Evolutionary conservation across 2,797 vertebrate species (phyloP).

Genomic region (Streptopelia turtur): DNA sequence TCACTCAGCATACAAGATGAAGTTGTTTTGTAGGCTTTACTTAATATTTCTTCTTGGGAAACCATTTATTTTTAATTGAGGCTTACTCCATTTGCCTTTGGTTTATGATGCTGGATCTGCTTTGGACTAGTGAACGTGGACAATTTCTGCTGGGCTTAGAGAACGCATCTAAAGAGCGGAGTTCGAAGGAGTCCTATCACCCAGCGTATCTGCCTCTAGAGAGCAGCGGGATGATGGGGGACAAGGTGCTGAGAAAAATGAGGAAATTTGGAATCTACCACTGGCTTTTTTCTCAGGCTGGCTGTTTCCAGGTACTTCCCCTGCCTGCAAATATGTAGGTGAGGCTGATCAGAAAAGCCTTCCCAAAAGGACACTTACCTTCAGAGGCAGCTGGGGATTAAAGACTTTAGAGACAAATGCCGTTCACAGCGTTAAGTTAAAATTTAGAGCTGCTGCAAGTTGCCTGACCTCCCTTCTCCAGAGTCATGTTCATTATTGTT

Average conservation of each 20-base stretch:
- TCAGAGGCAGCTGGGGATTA: neutral
- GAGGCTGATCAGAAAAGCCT: neutral
- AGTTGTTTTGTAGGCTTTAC: neutral
- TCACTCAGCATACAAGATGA: neutral
- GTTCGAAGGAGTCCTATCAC: neutral
- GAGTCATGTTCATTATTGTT: rapidly evolving
- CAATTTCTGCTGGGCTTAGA: neutral
- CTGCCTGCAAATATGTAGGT: neutral
- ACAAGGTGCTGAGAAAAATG: neutral
- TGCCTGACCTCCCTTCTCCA: neutral
- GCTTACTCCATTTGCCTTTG: neutral
- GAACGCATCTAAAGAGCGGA: neutral
- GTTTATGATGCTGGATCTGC: neutral
- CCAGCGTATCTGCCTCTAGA: neutral
- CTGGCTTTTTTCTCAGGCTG: neutral
- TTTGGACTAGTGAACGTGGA: neutral
- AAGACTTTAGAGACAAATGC: neutral
- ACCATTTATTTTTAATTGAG: neutral
- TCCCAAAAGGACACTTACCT: neutral
- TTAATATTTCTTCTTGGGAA: neutral
- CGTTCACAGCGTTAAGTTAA: neutral
- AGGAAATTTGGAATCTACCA: neutral
- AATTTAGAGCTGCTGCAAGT: neutral
- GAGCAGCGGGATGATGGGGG: neutral
- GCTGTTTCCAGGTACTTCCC: neutral